Base-by-base conservation (phyloP, 1,140 invertebrate species). In the Ostrea edulis region DNA sequence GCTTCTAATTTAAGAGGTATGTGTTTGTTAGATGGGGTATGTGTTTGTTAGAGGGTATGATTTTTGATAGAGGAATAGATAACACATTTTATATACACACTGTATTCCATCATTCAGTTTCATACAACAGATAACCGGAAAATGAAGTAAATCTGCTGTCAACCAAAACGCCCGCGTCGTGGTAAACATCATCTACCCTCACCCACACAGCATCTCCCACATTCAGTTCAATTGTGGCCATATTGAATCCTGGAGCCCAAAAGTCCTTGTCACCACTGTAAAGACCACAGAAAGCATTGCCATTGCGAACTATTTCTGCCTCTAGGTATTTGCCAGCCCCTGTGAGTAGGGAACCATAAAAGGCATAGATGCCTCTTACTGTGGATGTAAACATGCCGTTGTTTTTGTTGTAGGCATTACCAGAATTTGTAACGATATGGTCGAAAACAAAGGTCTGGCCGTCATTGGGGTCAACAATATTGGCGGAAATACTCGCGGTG, bases 401-500 rank as follows among this genome's bases (percentile, higher is more conserved):
- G 0, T 68, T 20, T 0, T 2, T 5, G 20, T 87, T 17, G 52
- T 89, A 89, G 11, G 86, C 84, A 12, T 35, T 62, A 20, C 86
- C 89, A n/a, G 54, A 8, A 68, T 89, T 87, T 0, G 84, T 68
- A 12, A 77, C 22, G 2, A 86, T 83, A 22, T 20, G 14, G 58
- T 89, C 89, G 62, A 86, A 89, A 20, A 65, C 44, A 25, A 89
- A 82, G 2, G 71, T 83, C 20, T 87, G 62, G 29, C 85, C 62
- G 8, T 85, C 71, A n/a, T 22, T 44, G 5, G 77, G 29, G 25
- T 29, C 11, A 9, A 4, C 9, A 25, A 35, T 12, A 35, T 77
- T 77, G 3, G 25, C 14, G 0, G 68, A 77, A 9, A 77, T 12
- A 9, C 12, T 11, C 12, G 29, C 68, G 8, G 68, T 29, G 25